Evolutionary conservation across 2,888 invertebrate genomes (phyloP), one percentile per base, ranked within the genome.

Genomic region (Cheilosia scutellata): DNA sequence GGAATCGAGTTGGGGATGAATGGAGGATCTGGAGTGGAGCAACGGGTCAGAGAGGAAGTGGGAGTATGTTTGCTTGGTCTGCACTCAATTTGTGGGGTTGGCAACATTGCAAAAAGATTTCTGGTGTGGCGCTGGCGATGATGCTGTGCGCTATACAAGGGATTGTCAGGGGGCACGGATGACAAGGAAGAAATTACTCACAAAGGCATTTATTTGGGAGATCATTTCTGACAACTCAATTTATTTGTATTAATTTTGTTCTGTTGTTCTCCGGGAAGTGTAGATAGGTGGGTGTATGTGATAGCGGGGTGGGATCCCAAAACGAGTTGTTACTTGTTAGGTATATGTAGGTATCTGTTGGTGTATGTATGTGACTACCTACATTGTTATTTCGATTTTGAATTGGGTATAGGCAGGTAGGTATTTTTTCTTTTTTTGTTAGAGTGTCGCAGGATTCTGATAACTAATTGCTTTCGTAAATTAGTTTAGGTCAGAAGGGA

Each of bases 211-310:
- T 92, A 91, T 91, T 92, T 92, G 90, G 90, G 91, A 91, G 91
- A 91, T 91, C 92, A 91, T 91, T 91, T 91, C 90, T 91, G 91
- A 91, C 91, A 91, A 91, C 91, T 91, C 91, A 92, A 91, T 91
- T 91, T 91, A 91, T 91, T 92, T 92, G 91, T 91, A 91, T 91
- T 91, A 91, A 92, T 92, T 91, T 92, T 91, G 89, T 89, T 89
- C 90, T 91, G 90, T 89, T 89, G 89, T 87, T 87, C 76, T 75
- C 66, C 79, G 76, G 70, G 70, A 71, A 82, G 53, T 74, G 47
- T 25, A 49, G 57, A 20, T 20, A 20, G 20, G 40, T 9, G 25
- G 29, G 27, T 11, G 44, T 27, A 57, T 20, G 20, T 0, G 2
- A 20, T 20, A 20, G 20, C 20, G 20, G 37, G 11, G 20, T 53